Percentiles rank a stretch among this genome's conserved stretches.
Conservation (phyloP, 2,888 invertebrate genomes). For the Meiosimyza decipiens region DNA sequence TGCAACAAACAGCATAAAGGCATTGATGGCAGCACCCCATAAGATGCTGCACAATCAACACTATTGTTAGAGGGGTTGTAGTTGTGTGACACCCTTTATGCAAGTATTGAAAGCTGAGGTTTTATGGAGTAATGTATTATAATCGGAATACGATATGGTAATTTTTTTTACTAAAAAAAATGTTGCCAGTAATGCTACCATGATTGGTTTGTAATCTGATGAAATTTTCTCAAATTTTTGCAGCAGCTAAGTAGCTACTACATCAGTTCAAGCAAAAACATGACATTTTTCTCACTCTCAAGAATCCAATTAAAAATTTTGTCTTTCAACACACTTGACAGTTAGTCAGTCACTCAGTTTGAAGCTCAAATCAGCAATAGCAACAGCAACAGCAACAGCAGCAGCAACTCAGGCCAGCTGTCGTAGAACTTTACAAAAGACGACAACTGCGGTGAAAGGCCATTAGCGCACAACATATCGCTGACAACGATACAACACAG, state of each 20-base stretch:
- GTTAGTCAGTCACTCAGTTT: slow-evolving; percentile 28
- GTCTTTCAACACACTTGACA: background rate
- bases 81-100: no score
- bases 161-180: no score
- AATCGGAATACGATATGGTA: no score
- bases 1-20: slow-evolving; percentile 24
- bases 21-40: background rate
- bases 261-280: no score
- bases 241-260: no score
- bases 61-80: background rate
- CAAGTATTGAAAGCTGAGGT: no score
- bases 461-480: slow-evolving; percentile 27
- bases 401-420: slow-evolving; percentile 23
- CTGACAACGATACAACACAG: slow-evolving; percentile 6
- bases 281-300: no score
- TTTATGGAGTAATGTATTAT: no score
- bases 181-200: no score
- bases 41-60: background rate
- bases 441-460: slow-evolving; percentile 35
- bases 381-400: slow-evolving; percentile 15
- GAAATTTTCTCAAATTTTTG: no score
- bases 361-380: slow-evolving; percentile 37
- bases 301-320: no score
- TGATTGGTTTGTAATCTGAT: no score
- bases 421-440: slow-evolving; percentile 19